Conservation (phyloP, 1,140 invertebrate species). For the Drosophila novamexicana region DNA sequence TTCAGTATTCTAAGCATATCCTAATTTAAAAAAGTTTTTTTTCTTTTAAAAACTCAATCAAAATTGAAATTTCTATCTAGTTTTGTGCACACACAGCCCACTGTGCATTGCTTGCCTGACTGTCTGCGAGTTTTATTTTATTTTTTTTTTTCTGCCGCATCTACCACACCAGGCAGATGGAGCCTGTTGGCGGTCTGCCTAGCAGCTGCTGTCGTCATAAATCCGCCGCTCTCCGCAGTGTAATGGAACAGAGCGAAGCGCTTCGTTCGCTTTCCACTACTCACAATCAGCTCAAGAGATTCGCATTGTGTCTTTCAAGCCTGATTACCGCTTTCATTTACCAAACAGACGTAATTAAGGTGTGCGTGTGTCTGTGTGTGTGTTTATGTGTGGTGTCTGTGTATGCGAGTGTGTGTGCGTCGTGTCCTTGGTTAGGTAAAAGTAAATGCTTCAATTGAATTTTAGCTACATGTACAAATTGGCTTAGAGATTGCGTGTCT, state of each 20-base stretch:
- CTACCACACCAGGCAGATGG: background rate
- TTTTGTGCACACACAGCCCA: background rate
- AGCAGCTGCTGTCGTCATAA: constrained; percentile 76
- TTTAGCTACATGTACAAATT: constrained; percentile 74
- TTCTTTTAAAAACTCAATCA: too few species aligned
- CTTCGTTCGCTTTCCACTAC: constrained; percentile 35
- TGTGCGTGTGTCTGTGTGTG: constrained; percentile 45
- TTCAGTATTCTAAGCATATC: too few species aligned
- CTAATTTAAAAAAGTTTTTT: too few species aligned
- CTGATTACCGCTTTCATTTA: constrained; percentile 81
- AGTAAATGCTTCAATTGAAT: constrained; percentile 74
- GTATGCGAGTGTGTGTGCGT: constrained; percentile 6
- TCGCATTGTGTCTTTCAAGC: constrained; percentile 77
- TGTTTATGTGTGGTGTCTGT: constrained; percentile 36
- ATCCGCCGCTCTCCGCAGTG: constrained; percentile 46
- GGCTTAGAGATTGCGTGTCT: constrained; percentile 63
- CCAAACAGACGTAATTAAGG: constrained; percentile 81
- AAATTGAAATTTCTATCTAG: background rate
- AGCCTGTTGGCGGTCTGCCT: constrained; percentile 16
- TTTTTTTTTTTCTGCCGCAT: constrained; percentile 2
- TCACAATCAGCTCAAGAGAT: constrained; percentile 61
- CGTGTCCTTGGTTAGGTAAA: constrained; percentile 35
- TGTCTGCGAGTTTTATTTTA: constrained; percentile 9
- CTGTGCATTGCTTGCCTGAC: constrained; percentile 17
- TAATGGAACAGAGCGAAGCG: background rate